Percentiles rank a stretch among this genome's conserved stretches.
Evolutionary conservation across 2,888 invertebrate species (phyloP).

Genomic region (Nymphalis urticae): DNA sequence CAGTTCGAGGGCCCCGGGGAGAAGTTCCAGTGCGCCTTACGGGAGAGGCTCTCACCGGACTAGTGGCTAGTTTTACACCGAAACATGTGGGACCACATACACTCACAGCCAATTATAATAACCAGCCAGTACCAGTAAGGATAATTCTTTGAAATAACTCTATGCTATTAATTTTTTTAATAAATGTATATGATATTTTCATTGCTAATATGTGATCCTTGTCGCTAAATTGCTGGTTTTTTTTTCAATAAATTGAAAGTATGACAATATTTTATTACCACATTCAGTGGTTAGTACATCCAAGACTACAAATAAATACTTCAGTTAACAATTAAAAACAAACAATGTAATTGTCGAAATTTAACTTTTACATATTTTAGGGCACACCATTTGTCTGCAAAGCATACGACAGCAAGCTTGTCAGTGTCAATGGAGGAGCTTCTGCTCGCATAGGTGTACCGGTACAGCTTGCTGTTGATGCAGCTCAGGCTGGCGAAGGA

Average conservation of each 20-base stretch:
- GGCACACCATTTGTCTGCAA: constrained; percentile 95
- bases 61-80: constrained; percentile 95
- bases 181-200: no score
- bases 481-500: constrained; percentile 98
- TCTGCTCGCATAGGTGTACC: constrained; percentile 89
- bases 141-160: neutral
- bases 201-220: no score
- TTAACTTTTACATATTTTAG: constrained; percentile 46
- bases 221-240: no score
- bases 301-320: no score
- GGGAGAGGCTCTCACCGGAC: constrained; percentile 92
- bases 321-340: no score
- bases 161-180: no score
- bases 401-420: constrained; percentile 95
- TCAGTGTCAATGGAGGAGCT: constrained; percentile 90
- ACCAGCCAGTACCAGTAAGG: constrained; percentile 87
- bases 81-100: constrained; percentile 96
- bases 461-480: constrained; percentile 97
- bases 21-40: constrained; percentile 94
- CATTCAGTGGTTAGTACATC: no score
- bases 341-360: neutral
- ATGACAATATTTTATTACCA: no score
- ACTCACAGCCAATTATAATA: constrained; percentile 95
- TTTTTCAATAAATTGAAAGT: no score
- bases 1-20: constrained; percentile 92